phyloP scores from a whole-genome alignment of 2,888 invertebrate genomes.

The Tenodera sinensis region DNA sequence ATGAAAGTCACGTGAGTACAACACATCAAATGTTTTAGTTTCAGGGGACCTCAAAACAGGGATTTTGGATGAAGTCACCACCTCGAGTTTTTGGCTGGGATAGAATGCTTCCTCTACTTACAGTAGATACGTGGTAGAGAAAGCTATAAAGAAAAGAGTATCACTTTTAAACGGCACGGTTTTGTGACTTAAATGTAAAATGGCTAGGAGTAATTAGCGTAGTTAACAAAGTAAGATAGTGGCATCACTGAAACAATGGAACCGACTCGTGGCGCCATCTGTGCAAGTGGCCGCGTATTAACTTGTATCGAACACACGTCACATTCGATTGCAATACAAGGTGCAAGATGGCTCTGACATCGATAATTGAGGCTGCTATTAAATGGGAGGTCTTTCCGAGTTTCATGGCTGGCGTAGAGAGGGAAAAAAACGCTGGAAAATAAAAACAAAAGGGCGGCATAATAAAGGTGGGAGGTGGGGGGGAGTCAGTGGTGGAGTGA shows the following conservation, averaged over 20 bases:
- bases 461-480: slow-evolving; percentile 29
- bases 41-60: too few species aligned
- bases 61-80: too few species aligned
- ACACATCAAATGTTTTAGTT: too few species aligned
- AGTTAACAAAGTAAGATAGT: too few species aligned
- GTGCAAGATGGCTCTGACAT: slow-evolving; percentile 26
- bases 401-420: slow-evolving; percentile 45
- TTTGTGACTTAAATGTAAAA: too few species aligned
- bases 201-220: too few species aligned
- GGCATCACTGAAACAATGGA: neutral
- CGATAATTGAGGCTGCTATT: slow-evolving; percentile 44
- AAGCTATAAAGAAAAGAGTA: too few species aligned
- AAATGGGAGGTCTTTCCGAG: slow-evolving; percentile 46
- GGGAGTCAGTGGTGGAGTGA: slow-evolving; percentile 15
- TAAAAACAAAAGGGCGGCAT: slow-evolving; percentile 21
- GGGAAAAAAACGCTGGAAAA: slow-evolving; percentile 30
- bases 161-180: too few species aligned
- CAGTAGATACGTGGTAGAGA: too few species aligned
- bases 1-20: too few species aligned
- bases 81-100: too few species aligned
- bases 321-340: neutral
- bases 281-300: neutral
- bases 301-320: neutral
- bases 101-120: too few species aligned
- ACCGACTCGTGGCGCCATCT: neutral